These are phyloP conservation scores for Nymphalis polychloros DNA, from an alignment of 2,888 invertebrate genomes.

Conservation along the genomic window DNA sequence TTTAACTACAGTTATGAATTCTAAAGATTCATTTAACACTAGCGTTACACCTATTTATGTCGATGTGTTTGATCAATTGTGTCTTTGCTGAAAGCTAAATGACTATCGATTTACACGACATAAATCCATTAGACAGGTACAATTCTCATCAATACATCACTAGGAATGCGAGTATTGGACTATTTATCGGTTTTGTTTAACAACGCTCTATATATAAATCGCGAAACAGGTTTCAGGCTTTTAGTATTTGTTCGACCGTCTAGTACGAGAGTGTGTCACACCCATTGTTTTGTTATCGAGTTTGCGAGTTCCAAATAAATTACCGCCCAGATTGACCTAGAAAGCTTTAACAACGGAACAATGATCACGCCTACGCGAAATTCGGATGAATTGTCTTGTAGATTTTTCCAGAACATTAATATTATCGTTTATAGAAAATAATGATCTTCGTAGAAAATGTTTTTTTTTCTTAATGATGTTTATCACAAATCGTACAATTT, in stretches of 20 bases:
- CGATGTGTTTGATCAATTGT: neutral
- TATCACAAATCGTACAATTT: neutral
- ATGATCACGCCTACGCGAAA: constrained; percentile 46
- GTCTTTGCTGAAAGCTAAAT: neutral
- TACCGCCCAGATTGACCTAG: constrained; percentile 70
- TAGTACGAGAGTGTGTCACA: constrained; percentile 36
- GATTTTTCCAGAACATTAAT: constrained; percentile 18
- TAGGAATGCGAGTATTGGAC: constrained; percentile 14
- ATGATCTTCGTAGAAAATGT: neutral
- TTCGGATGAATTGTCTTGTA: constrained; percentile 30
- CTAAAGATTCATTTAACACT: neutral
- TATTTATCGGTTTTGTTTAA: constrained; percentile 27
- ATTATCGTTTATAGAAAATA: constrained; percentile 20
- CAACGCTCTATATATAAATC: constrained; percentile 23
- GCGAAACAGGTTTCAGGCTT: constrained; percentile 31
- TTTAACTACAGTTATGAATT: neutral
- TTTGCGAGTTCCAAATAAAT: constrained; percentile 63
- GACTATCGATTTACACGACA: neutral
- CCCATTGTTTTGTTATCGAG: constrained; percentile 51
- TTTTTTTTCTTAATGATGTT: constrained; percentile 1
- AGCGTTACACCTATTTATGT: neutral
- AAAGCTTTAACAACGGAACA: constrained; percentile 59
- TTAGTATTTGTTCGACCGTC: constrained; percentile 32
- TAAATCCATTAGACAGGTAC: constrained; percentile 12
- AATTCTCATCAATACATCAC: constrained; percentile 19